Base-by-base conservation (phyloP, 2,888 invertebrate species). In the Eupithecia abbreviata region DNA sequence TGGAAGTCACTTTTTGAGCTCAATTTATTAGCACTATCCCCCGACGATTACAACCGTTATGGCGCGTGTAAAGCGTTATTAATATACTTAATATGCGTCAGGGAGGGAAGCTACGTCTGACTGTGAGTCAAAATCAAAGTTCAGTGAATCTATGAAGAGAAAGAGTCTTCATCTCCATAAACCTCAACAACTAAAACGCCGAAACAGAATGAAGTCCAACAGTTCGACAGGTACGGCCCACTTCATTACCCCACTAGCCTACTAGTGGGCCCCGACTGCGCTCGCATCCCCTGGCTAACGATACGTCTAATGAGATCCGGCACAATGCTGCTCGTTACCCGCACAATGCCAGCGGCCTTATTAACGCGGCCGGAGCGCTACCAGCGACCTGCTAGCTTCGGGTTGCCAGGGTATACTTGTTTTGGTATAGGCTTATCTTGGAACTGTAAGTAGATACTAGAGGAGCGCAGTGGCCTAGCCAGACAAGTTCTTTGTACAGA, bases 281-380 rank as follows among this genome's bases (percentile, higher is more conserved):
- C 30, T 12, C 18, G 62, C 30, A 18, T 58, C 9, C 62, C 62
- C 62, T 47, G 62, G 76, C 80, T 82, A 82, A 83, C 82, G 82
- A 81, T 80, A 77, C 79, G 76, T 78, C 73, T 82, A 80, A 81
- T 81, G 83, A 82, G 82, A 80, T 76, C 77, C 78, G 65, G 74
- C 78, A 82, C 81, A 84, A 84, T 81, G 77, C 77, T 2, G 75
- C 79, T 82, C 82, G 81, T 82, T 82, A 79, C 73, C 30, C 45
- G 71, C 77, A 82, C 82, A 82, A 83, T 74, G 76, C 72, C 55
- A 18, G 62, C 62, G 72, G 68, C 77, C 78, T 78, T 78, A 78
- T 78, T 78, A 78, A 42, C 75, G 73, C 73, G 71, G 71, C 67
- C 62, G 65, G 47, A 12, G 10, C 42, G 10, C 55, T 51, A 51